These are phyloP conservation scores for Orthosia gothica DNA, from an alignment of 2,888 invertebrate species.

Conservation along the genomic window DNA sequence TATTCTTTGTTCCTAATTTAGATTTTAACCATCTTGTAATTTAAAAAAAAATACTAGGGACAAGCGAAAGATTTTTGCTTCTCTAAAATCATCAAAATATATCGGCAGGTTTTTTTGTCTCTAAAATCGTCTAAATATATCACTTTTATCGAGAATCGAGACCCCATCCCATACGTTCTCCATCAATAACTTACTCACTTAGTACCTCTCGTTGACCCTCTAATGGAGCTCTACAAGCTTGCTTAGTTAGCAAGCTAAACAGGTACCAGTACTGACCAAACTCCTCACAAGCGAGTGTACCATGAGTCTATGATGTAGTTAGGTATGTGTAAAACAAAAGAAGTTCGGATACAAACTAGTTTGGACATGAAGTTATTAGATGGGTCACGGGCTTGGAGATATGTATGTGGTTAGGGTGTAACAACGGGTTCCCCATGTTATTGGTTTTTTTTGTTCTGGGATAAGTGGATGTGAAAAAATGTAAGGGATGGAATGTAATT, in stretches of 20 bases:
- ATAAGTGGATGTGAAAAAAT: conserved; percentile 14
- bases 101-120: too few species aligned
- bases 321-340: conserved; percentile 57
- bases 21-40: too few species aligned
- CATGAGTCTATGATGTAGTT: conserved; percentile 2
- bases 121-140: background rate
- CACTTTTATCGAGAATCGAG: background rate
- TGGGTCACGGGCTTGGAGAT: conserved; percentile 24
- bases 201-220: background rate
- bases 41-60: background rate
- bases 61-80: background rate
- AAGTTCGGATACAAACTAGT: conserved; percentile 50
- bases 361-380: conserved; percentile 32
- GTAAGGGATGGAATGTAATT: conserved; percentile 3
- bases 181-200: background rate
- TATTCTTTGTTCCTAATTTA: too few species aligned
- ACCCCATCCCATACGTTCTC: background rate
- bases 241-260: conserved; percentile 37
- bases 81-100: too few species aligned
- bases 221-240: conserved; percentile 22
- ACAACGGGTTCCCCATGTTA: background rate
- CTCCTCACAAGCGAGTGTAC: conserved; percentile 20
- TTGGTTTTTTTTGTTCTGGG: background rate
- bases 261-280: conserved; percentile 33
- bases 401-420: background rate